A percentile compares a stretch with the other conserved stretches of the same genome.
Conservation (phyloP, 2,888 invertebrate species). For the Harpalus rufipes region DNA sequence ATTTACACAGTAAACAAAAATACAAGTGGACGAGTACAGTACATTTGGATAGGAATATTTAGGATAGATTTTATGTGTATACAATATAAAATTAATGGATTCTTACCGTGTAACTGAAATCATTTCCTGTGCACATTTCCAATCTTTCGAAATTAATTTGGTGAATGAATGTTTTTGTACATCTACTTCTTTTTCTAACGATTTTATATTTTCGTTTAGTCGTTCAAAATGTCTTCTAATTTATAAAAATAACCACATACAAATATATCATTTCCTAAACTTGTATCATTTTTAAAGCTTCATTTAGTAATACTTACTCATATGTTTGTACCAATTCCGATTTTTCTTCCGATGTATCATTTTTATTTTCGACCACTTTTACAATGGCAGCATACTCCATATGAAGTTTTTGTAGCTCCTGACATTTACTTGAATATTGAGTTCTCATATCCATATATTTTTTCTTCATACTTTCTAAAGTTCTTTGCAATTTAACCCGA, state of each 20-base stretch:
- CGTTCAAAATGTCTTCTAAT: slow-evolving; percentile 55
- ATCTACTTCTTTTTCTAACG: slow-evolving; percentile 51
- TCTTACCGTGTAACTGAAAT: slow-evolving; percentile 49
- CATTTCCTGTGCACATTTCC: slow-evolving; percentile 51
- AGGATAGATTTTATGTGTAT: too few relatives aligned
- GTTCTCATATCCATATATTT: slow-evolving; percentile 72
- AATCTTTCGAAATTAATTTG: slow-evolving; percentile 56
- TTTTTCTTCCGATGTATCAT: slow-evolving; percentile 37
- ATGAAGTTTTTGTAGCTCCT: slow-evolving; percentile 62
- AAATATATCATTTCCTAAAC: too few relatives aligned
- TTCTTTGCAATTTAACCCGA: slow-evolving; percentile 72
- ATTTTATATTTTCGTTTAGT: slow-evolving; percentile 33
- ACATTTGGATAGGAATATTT: too few relatives aligned
- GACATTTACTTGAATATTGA: slow-evolving; percentile 69
- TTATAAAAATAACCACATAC: too few relatives aligned
- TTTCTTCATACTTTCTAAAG: slow-evolving; percentile 72
- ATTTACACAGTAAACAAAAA: slow-evolving; percentile 3
- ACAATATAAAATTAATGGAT: background rate
- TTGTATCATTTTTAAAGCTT: too few relatives aligned
- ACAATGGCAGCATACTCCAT: slow-evolving; percentile 53
- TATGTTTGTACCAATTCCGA: slow-evolving; percentile 53
- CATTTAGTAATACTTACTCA: slow-evolving; percentile 40
- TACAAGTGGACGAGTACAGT: background rate
- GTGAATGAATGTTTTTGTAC: slow-evolving; percentile 24
- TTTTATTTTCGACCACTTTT: slow-evolving; percentile 58